Evolutionary conservation across 2,797 vertebrate genomes (phyloP), one percentile per base, ranked within the genome.

Genomic region (Australoheros facetus): DNA sequence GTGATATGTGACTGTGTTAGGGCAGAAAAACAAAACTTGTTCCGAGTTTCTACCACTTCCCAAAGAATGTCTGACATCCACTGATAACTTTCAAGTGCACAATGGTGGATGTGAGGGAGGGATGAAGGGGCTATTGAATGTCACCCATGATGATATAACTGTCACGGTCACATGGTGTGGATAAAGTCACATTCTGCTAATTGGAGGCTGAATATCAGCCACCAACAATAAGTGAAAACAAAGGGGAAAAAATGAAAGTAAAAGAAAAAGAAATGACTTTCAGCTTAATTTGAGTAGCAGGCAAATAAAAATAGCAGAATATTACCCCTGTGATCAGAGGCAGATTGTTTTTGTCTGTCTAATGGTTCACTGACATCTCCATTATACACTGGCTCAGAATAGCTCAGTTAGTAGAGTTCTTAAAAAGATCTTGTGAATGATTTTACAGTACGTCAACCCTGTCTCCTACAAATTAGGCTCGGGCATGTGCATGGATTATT

Each of bases 281-380:
- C 78, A 84, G 81, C 71, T 89, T 83, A 74, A 87, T 82, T 77
- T 83, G 64, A 84, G 79, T 56, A 62, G 48, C 71, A 86, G 83
- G 85, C 34, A 82, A 86, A 88, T 72, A 83, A 53, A 91, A 91
- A 92, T 83, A 92, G 81, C 73, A 37, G 45, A 73, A n/a, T 11
- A 53, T 54, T 45, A 21, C 58, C 45, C 59, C 70, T n/a, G 34
- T 76, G 75, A 91, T 89, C 87, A 84, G 76, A 87, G 85, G 69
- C 75, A 87, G 83, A 84, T 73, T 53, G 51, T 9, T 53, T 53
- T 53, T n/a, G 19, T 19, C 4, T 0, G 45, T 48, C 9, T 48
- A 48, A 48, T 17, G 28, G 45, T 66, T 66, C 42, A 28, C 19
- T 66, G 62, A 48, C 16, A 66, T 48, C 7, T 19, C 11, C 16